Conservation (phyloP, 2,113 vertebrate genomes). For the Craseonycteris thonglongyai region DNA sequence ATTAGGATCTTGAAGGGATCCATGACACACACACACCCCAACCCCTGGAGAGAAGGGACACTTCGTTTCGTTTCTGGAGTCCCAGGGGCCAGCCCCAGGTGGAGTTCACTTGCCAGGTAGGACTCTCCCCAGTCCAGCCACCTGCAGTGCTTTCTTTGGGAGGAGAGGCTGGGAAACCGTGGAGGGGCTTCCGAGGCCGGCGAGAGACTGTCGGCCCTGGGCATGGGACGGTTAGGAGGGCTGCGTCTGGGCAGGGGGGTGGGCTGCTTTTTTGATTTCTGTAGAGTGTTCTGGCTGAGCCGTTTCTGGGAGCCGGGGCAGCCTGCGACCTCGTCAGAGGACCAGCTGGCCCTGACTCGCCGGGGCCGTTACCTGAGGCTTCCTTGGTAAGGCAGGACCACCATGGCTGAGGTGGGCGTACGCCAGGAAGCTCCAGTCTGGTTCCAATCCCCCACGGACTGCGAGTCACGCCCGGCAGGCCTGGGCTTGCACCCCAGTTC, state of each 20-base stretch:
- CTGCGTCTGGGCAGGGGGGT: background rate
- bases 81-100: background rate
- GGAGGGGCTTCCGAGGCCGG: background rate
- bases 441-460: accelerated
- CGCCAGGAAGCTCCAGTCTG: background rate
- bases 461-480: background rate
- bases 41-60: background rate
- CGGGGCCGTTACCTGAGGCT: background rate
- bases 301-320: background rate
- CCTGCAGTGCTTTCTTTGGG: background rate
- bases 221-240: background rate
- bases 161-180: background rate
- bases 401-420: background rate
- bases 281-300: background rate
- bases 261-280: background rate
- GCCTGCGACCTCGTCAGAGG: background rate
- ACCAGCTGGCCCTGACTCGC: background rate
- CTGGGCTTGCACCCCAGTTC: background rate
- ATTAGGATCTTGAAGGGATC: background rate
- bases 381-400: background rate
- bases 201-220: background rate
- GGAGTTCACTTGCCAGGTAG: too few relatives aligned
- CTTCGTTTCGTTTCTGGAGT: background rate
- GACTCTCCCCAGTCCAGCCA: accelerated
- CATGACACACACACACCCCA: accelerated